phyloP scores from a whole-genome alignment of 2,797 vertebrate genomes.

The Danio tinwini region DNA sequence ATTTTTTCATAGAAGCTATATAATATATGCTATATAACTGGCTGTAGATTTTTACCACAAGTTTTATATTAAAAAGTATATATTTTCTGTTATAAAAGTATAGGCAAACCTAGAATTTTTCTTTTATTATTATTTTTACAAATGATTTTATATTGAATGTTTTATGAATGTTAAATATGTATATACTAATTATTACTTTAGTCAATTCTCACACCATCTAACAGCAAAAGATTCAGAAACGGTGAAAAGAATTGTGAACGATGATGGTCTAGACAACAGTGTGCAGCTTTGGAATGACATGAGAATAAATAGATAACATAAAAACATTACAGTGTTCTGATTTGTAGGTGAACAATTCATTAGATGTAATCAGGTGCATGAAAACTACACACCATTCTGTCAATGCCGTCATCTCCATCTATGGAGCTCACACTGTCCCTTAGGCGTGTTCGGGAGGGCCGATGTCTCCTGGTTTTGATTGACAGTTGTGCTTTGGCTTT shows the following conservation, averaged over 20 bases:
- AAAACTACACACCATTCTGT: constrained; percentile 48
- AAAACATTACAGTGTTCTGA: background rate
- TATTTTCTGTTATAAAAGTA: no score
- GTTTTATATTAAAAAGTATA: no score
- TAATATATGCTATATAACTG: no score
- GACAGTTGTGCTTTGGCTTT: constrained; percentile 83
- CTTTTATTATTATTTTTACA: no score
- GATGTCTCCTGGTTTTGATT: constrained; percentile 77
- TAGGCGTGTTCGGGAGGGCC: constrained; percentile 77
- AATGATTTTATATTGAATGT: no score
- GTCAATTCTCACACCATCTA: no score
- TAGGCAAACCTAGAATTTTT: no score
- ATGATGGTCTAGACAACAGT: background rate
- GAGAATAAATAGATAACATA: background rate
- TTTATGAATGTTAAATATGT: no score
- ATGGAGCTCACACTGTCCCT: constrained; percentile 54
- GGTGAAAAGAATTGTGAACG: background rate
- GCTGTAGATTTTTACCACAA: no score
- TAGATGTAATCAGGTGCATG: background rate
- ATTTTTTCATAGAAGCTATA: no score
- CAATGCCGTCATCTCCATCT: constrained; percentile 60
- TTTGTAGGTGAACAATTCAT: no score
- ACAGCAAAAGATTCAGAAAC: background rate
- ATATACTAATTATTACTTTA: no score
- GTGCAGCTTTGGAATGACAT: background rate